Base-by-base conservation (phyloP, 2,888 invertebrate species). In the Oscheius sp. region DNA sequence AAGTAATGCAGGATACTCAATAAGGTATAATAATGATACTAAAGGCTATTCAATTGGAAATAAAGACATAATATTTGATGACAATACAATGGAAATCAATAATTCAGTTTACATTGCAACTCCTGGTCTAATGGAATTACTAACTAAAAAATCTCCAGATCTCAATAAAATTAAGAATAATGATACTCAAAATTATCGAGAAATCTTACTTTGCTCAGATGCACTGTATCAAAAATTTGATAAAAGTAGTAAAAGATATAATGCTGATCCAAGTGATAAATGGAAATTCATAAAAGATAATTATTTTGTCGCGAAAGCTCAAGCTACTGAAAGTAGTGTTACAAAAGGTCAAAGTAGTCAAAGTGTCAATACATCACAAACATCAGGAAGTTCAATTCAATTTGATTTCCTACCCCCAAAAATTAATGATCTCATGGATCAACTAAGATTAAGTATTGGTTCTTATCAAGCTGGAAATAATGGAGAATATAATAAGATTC, bases 191-290 rank as follows among this genome's bases (percentile, higher is more conserved):
- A 63, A 63, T 44, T 76, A 76, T 67, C 63, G 36, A 59, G 47
- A 73, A 33, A 76, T 76, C 22, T 68, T 76, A 62, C 5, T 73
- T 22, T 68, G 64, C 24, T 76, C 76, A 6, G 28, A 76, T 71
- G 76, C 76, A 17, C 41, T 76, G 41, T 76, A 75, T 64, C 73
- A 75, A 57, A 50, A 50, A 33, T 76, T 76, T 69, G 67, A 76
- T 67, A 70, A 64, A 57, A 67, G 30, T n/a, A 17, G 36, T 50
- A 76, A 73, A 69, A 71, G 69, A 65, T 76, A 73, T 65, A 76
- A 76, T 76, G 45, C 74, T 54, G 76, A 76, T 76, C 20, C 75
- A 32, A 76, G 73, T 73, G 72, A 76, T 69, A 76, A 76, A 64
- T 76, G 73, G 73, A 76, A 71, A 51, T 76, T 73, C 59, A 76